phyloP scores from a whole-genome alignment of 2,888 invertebrate genomes.

The Ethmia dodecea region DNA sequence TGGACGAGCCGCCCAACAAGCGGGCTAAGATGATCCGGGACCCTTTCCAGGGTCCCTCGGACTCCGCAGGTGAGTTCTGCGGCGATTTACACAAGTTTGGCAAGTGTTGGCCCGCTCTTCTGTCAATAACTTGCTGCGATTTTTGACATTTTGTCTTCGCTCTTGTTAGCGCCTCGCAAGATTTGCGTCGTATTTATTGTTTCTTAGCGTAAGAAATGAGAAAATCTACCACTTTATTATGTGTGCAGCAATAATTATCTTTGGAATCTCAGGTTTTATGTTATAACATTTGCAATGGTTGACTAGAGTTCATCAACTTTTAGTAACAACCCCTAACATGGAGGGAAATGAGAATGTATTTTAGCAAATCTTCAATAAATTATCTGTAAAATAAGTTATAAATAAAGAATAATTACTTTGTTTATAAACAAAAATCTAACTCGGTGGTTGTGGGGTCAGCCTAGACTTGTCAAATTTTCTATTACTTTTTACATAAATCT shows the following conservation, averaged over 20 bases:
- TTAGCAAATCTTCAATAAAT: not conserved
- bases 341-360: not conserved
- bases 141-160: conserved; percentile 67
- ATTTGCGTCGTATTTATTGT: conserved; percentile 72
- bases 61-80: conserved; percentile 85
- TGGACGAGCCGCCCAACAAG: conserved; percentile 97
- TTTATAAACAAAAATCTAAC: conserved; percentile 18
- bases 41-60: conserved; percentile 88
- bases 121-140: conserved; percentile 65
- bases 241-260: conserved; percentile 3
- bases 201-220: conserved; percentile 28
- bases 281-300: not conserved
- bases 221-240: conserved; percentile 17
- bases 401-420: conserved; percentile 8
- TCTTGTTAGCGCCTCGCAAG: conserved; percentile 68
- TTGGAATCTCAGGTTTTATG: conserved; percentile 1
- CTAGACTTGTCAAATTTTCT: no score
- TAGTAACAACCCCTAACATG: no score
- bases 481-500: no score
- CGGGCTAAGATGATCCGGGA: conserved; percentile 94
- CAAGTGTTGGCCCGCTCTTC: conserved; percentile 52
- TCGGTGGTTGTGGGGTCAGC: conserved; percentile 16
- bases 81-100: conserved; percentile 51
- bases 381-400: not conserved
- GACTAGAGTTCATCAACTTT: not conserved